A percentile compares a stretch with the other conserved stretches of the same genome.
phyloP scores from a whole-genome alignment of 2,797 vertebrate genomes.

The Sternarchorhynchus goeldii region DNA sequence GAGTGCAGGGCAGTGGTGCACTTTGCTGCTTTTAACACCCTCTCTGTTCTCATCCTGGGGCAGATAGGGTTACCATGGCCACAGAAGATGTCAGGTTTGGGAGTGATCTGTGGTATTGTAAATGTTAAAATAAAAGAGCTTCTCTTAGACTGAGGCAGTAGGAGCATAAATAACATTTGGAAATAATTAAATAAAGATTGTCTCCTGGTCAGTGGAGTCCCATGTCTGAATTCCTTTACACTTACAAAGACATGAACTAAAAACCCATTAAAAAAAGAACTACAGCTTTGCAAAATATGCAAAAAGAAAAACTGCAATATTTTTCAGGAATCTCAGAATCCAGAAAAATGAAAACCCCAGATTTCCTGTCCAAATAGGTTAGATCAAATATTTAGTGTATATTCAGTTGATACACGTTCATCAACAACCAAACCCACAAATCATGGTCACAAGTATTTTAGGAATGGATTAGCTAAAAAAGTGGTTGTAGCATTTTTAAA shows the following conservation, averaged over 20 bases:
- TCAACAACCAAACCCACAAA: no score
- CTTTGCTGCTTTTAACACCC: conserved; percentile 63
- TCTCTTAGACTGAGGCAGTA: conserved; percentile 99
- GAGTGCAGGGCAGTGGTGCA: background rate
- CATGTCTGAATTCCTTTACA: conserved; percentile 58
- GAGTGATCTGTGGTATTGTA: conserved; percentile 99
- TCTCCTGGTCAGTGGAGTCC: conserved; percentile 93
- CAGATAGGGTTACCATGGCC: conserved; percentile 97
- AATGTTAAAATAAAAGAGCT: conserved; percentile 99
- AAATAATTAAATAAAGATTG: conserved; percentile 96
- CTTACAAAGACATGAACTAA: conserved; percentile 34
- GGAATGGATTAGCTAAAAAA: no score
- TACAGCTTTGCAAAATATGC: no score
- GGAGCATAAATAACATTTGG: conserved; percentile 99
- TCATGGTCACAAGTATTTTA: no score
- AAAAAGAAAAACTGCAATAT: no score
- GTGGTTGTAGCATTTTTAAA: no score
- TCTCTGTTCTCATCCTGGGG: conserved; percentile 85
- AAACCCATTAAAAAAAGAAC: background rate
- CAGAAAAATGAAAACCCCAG: no score
- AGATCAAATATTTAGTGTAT: no score
- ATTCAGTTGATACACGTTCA: no score
- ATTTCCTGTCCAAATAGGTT: no score
- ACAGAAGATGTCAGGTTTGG: conserved; percentile 99
- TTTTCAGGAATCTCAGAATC: no score